Percentiles rank a stretch among this genome's conserved stretches.
Evolutionary conservation across 2,888 invertebrate species (phyloP).

Genomic region (Athrips mouffetella): DNA sequence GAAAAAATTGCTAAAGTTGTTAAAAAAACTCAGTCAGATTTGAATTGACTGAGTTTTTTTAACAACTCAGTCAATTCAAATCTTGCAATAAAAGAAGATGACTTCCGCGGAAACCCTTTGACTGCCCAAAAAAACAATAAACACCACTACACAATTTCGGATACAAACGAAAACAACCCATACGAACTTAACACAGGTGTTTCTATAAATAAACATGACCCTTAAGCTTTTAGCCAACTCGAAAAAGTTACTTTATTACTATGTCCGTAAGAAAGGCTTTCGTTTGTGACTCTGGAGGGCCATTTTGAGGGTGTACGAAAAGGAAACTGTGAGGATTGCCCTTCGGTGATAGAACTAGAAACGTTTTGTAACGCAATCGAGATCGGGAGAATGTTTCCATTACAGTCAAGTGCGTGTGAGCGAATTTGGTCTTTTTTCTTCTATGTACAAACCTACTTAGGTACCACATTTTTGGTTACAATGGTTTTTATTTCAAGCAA

Average conservation of each 20-base stretch:
- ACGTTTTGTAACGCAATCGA: constrained; percentile 37
- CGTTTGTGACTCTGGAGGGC: background rate
- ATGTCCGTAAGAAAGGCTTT: background rate
- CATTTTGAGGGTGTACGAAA: constrained; percentile 4
- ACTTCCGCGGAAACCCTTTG: too few species aligned
- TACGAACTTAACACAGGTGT: constrained; percentile 11
- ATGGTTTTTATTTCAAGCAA: too few species aligned
- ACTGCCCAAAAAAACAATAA: background rate
- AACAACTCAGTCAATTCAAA: too few species aligned
- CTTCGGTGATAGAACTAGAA: constrained; percentile 21
- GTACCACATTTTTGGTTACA: background rate
- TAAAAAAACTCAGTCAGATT: too few species aligned
- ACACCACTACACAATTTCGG: constrained; percentile 1
- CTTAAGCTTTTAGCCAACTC: background rate
- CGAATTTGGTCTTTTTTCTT: background rate
- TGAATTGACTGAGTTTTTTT: too few species aligned
- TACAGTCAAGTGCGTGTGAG: background rate
- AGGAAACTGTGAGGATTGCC: constrained; percentile 28
- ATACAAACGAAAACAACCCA: constrained; percentile 10
- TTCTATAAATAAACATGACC: constrained; percentile 15
- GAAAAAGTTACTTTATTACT: background rate
- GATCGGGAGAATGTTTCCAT: constrained; percentile 21
- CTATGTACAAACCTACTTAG: background rate
- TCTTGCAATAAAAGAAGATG: too few species aligned
- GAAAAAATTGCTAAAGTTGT: too few species aligned